A percentile compares a stretch with the other conserved stretches of the same genome.
Conservation (phyloP, 2,888 invertebrate species). For the Entomobrya proxima region DNA sequence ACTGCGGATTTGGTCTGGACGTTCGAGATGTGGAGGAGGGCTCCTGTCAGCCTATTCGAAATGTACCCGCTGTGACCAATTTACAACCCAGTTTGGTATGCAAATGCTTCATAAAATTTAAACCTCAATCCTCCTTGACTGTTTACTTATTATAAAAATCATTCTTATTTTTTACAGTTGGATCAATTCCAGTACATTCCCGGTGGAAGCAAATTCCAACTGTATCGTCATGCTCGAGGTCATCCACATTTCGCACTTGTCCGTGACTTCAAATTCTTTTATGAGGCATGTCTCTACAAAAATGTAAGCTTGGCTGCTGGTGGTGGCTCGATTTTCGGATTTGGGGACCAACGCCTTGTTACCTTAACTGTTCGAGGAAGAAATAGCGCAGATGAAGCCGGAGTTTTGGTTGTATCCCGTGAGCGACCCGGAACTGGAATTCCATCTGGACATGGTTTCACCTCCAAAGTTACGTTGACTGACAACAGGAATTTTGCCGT, state of each 20-base stretch:
- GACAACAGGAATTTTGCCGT: background rate
- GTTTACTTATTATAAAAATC: too few relatives aligned
- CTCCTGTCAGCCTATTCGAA: background rate
- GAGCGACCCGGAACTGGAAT: background rate
- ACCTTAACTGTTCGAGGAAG: background rate
- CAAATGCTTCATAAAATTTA: background rate
- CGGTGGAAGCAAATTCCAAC: slow-evolving; percentile 1
- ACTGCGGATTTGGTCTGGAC: too few relatives aligned
- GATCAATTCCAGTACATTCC: background rate
- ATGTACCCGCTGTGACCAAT: background rate
- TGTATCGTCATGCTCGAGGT: background rate
- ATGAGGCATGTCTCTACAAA: background rate
- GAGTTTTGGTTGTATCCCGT: background rate
- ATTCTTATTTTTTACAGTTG: background rate
- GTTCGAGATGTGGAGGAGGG: background rate
- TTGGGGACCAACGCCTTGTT: background rate
- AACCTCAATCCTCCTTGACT: too few relatives aligned
- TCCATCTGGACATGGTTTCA: background rate
- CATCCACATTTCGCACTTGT: background rate
- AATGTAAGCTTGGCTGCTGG: background rate
- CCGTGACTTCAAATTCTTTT: background rate
- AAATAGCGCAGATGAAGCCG: background rate
- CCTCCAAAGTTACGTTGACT: background rate
- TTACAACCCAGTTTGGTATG: background rate
- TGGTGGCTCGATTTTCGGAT: background rate